Evolutionary conservation across 2,113 vertebrate species (phyloP).

Genomic region (Hyaena hyaena): DNA sequence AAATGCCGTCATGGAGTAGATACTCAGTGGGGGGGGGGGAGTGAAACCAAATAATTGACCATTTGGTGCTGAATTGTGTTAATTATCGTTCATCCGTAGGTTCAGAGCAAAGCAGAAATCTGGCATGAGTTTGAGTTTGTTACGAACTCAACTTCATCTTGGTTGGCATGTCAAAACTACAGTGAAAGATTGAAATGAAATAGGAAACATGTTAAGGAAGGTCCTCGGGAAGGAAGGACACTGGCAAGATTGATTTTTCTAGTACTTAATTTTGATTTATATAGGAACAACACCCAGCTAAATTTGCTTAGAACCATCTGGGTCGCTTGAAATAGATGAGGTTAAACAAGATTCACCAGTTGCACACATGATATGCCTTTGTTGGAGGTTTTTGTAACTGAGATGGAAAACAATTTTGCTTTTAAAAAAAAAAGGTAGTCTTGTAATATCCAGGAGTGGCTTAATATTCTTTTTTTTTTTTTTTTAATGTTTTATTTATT

Average conservation of each 20-base stretch:
- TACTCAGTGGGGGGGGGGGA: not conserved
- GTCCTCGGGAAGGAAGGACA: not conserved
- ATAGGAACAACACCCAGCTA: slow-evolving; percentile 17
- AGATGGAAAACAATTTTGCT: slow-evolving; percentile 9
- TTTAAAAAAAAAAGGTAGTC: not conserved
- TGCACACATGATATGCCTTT: not conserved
- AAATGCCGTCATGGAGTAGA: not conserved
- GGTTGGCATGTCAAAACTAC: not conserved
- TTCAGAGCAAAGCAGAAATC: slow-evolving; percentile 33
- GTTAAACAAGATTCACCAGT: slow-evolving; percentile 6
- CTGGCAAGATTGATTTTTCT: slow-evolving; percentile 8
- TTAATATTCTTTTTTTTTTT: not conserved
- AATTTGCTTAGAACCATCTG: slow-evolving; percentile 61
- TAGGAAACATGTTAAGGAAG: not conserved
- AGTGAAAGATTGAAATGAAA: slow-evolving; percentile 53
- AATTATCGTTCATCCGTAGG: not conserved
- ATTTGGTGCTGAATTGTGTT: slow-evolving; percentile 13
- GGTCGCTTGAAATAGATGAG: slow-evolving; percentile 42
- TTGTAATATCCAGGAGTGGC: not conserved
- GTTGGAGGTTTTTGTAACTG: slow-evolving; percentile 41
- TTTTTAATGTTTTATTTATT: too few species aligned
- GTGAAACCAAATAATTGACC: not conserved
- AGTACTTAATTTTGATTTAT: slow-evolving; percentile 62
- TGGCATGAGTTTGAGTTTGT: slow-evolving; percentile 5
- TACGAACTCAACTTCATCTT: slow-evolving; percentile 37